A percentile compares a stretch with the other conserved stretches of the same genome.
phyloP scores from a whole-genome alignment of 2,888 invertebrate genomes.

The Morpho deidamia region DNA sequence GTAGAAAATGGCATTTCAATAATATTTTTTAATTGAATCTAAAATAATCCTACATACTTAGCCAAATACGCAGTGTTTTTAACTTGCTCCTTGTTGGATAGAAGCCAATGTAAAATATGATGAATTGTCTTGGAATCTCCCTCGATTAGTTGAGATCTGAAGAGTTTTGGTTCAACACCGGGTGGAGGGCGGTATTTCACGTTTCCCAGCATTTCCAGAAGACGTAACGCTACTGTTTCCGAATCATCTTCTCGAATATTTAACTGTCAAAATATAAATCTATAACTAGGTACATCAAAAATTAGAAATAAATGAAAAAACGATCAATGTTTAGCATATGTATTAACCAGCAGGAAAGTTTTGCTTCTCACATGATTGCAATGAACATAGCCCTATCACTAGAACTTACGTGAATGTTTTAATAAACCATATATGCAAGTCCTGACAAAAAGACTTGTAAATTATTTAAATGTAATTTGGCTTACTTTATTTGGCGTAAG shows the following conservation, averaged over 20 bases:
- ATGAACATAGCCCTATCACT: too few species aligned
- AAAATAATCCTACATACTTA: constrained; percentile 54
- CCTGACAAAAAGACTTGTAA: too few species aligned
- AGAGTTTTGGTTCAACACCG: constrained; percentile 57
- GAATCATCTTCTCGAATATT: constrained; percentile 87
- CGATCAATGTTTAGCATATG: too few species aligned
- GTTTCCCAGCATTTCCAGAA: constrained; percentile 84
- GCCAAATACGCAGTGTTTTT: constrained; percentile 91
- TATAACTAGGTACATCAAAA: neutral
- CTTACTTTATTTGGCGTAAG: too few species aligned
- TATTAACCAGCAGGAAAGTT: too few species aligned
- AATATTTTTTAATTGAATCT: too few species aligned
- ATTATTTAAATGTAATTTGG: too few species aligned
- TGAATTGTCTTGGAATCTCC: constrained; percentile 87
- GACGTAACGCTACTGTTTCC: constrained; percentile 85
- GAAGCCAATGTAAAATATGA: constrained; percentile 88
- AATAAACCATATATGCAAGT: too few species aligned
- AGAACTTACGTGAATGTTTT: too few species aligned
- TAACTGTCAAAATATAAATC: constrained; percentile 45
- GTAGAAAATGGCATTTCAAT: too few species aligned
- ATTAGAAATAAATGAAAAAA: too few species aligned
- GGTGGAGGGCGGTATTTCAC: constrained; percentile 88
- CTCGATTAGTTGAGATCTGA: constrained; percentile 64
- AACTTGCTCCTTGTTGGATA: constrained; percentile 84
- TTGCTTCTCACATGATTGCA: too few species aligned